Conservation (phyloP, 1,140 invertebrate species). For the Hyphantria cunea region DNA sequence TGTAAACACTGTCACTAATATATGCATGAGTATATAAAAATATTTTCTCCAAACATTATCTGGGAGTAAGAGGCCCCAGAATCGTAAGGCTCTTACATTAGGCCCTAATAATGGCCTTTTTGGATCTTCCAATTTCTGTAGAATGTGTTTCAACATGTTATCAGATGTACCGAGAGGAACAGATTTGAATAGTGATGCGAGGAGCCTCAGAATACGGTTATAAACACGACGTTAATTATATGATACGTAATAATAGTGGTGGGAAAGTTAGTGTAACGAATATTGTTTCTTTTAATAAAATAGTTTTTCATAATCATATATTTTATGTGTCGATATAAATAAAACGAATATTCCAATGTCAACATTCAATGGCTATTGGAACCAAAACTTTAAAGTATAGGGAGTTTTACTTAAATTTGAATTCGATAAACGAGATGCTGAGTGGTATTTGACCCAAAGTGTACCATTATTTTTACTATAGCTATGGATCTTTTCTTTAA, state of each 20-base stretch:
- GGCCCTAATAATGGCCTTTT: slow-evolving; percentile 59
- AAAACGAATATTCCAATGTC: too few relatives aligned
- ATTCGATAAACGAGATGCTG: too few relatives aligned
- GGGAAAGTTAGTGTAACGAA: slow-evolving; percentile 1
- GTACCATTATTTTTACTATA: too few relatives aligned
- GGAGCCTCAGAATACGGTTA: slow-evolving; percentile 6
- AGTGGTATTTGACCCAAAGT: too few relatives aligned
- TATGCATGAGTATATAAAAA: slow-evolving; percentile 61
- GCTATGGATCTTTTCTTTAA: too few relatives aligned
- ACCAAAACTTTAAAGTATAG: too few relatives aligned
- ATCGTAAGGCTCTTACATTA: slow-evolving; percentile 58
- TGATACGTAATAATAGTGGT: slow-evolving; percentile 12
- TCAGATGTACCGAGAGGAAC: slow-evolving; percentile 1
- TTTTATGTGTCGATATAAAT: too few relatives aligned
- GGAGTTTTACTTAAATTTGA: too few relatives aligned
- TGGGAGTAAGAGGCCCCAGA: slow-evolving; percentile 69
- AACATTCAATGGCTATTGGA: too few relatives aligned
- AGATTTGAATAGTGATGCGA: slow-evolving; percentile 23
- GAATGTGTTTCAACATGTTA: slow-evolving; percentile 44
- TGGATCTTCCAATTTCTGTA: slow-evolving; percentile 58
- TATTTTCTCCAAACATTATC: slow-evolving; percentile 41
- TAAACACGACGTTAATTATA: slow-evolving; percentile 20
- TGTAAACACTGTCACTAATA: slow-evolving; percentile 56
- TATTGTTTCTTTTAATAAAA: slow-evolving; percentile 3
- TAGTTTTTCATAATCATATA: too few relatives aligned